These are phyloP conservation scores for Cyaniris semiargus DNA, from an alignment of 2,888 invertebrate species.

Conservation along the genomic window DNA sequence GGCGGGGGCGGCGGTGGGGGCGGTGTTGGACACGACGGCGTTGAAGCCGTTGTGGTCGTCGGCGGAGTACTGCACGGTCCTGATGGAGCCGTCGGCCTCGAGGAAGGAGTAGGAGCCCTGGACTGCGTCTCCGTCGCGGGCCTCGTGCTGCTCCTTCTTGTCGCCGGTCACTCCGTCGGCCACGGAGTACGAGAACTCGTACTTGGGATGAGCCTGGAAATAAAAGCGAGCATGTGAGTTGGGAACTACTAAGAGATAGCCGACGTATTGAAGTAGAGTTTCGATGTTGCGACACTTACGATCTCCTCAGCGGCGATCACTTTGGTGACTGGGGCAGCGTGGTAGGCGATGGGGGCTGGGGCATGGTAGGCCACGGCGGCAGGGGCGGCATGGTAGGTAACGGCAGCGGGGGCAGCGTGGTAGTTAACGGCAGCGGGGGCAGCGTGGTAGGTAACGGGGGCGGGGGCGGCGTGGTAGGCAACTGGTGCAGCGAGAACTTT, in stretches of 20 bases:
- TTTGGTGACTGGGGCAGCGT: constrained; percentile 51
- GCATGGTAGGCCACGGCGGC: constrained; percentile 44
- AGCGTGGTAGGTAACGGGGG: constrained; percentile 52
- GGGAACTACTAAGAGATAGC: neutral
- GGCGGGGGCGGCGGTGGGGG: constrained; percentile 54
- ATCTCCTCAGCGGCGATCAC: constrained; percentile 45
- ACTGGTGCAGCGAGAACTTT: constrained; percentile 47
- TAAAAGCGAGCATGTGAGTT: neutral
- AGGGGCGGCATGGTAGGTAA: constrained; percentile 52
- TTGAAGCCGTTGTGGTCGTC: constrained; percentile 77
- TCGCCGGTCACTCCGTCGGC: constrained; percentile 80
- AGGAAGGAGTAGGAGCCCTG: constrained; percentile 78
- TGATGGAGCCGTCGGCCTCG: constrained; percentile 79
- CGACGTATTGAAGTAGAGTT: neutral
- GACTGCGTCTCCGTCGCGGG: constrained; percentile 77
- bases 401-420: constrained; percentile 47
- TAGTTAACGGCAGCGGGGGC: constrained; percentile 42
- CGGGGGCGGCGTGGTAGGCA: constrained; percentile 43
- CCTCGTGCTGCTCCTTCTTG: constrained; percentile 78
- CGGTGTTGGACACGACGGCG: constrained; percentile 65
- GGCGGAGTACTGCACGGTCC: constrained; percentile 78
- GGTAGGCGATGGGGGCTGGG: constrained; percentile 49
- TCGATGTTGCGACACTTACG: constrained; percentile 38
- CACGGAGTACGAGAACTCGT: constrained; percentile 79
- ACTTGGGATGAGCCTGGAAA: constrained; percentile 66